Percentiles rank a stretch among this genome's conserved stretches.
These are phyloP conservation scores for Nothobranchius furzeri DNA, from an alignment of 2,113 vertebrate genomes.

Conservation along the genomic window DNA sequence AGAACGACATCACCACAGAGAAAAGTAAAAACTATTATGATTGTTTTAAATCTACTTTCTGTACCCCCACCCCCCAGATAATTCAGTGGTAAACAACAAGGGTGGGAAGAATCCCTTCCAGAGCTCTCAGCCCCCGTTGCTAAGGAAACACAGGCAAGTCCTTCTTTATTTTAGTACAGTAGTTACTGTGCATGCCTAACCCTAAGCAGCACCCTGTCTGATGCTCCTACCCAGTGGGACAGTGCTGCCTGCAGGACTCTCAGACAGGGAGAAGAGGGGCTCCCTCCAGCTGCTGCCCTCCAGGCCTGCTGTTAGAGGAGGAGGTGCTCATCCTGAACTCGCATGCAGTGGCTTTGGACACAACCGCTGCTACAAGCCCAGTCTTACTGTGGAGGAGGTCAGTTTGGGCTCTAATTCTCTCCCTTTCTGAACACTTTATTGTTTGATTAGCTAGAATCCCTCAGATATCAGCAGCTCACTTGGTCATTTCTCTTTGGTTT, in stretches of 20 bases:
- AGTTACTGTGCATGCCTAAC: not conserved
- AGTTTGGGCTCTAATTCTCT: not conserved
- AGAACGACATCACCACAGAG: not conserved
- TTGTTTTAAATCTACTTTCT: not conserved
- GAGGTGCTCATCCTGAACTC: constrained; percentile 35
- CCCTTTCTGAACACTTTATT: no score
- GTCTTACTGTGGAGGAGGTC: constrained; percentile 81
- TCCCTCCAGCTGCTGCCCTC: constrained; percentile 74
- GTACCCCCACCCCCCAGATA: constrained; percentile 59
- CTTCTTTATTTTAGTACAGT: not conserved
- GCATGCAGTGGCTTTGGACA: constrained; percentile 46
- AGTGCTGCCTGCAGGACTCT: constrained; percentile 40
- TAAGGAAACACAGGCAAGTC: constrained; percentile 75
- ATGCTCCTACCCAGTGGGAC: constrained; percentile 48
- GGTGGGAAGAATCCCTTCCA: constrained; percentile 57
- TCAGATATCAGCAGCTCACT: no score
- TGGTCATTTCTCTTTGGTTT: not conserved
- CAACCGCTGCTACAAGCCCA: constrained; percentile 70
- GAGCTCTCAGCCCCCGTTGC: constrained; percentile 57
- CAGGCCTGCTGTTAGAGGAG: constrained; percentile 46
- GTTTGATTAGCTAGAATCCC: no score
- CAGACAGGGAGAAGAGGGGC: constrained; percentile 65
- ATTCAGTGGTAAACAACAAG: constrained; percentile 59
- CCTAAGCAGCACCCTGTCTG: not conserved
- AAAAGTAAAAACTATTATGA: not conserved